Percentiles rank a stretch among this genome's conserved stretches.
phyloP scores from a whole-genome alignment of 2,888 invertebrate genomes.

The Torymus texanus region DNA sequence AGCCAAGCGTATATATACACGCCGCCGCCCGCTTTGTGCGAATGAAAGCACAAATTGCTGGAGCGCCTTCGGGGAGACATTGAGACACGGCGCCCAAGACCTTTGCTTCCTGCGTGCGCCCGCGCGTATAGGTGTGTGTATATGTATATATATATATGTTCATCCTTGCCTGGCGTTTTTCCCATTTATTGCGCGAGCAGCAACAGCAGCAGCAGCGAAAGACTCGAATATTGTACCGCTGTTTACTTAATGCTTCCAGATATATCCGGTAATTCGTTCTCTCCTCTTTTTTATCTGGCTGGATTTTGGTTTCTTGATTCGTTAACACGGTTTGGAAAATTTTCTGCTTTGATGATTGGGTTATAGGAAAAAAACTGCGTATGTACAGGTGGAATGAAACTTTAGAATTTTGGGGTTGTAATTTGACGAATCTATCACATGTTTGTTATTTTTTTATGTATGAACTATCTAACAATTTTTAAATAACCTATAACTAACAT shows the following conservation, averaged over 20 bases:
- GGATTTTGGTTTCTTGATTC: no score
- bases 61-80: slow-evolving; percentile 74
- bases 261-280: background rate
- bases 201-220: no score
- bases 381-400: no score
- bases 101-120: slow-evolving; percentile 55
- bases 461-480: no score
- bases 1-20: slow-evolving; percentile 19
- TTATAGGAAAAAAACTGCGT: no score
- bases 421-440: no score
- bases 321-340: no score
- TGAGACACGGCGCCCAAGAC: slow-evolving; percentile 69
- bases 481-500: no score
- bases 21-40: slow-evolving; percentile 70
- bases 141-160: slow-evolving; percentile 20
- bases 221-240: slow-evolving; percentile 12
- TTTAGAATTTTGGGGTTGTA: no score
- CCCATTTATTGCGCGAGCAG: slow-evolving; percentile 27
- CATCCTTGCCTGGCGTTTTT: slow-evolving; percentile 41
- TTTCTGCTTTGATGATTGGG: no score
- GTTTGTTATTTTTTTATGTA: no score
- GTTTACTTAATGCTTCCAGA: slow-evolving; percentile 43
- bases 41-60: slow-evolving; percentile 75
- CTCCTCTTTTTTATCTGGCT: background rate
- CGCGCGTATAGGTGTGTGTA: background rate